Conservation (phyloP, 1,140 invertebrate genomes). For the Dermatophagoides farinae region DNA sequence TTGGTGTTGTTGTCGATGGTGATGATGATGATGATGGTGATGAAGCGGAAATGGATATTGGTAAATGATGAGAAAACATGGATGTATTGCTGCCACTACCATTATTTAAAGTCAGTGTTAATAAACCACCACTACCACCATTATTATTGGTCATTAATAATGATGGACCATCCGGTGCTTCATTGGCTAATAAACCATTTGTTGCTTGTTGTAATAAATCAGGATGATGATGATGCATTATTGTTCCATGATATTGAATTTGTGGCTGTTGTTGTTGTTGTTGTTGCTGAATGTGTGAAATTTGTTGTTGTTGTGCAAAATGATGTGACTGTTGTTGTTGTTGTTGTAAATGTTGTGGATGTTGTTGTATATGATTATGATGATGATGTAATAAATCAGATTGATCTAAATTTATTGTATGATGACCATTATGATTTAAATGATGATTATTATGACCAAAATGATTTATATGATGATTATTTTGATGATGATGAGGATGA, state of each 20-base stretch:
- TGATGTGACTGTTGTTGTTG: too few species aligned
- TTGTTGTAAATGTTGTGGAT: neutral
- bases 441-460: too few species aligned
- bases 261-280: neutral
- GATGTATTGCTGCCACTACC: neutral
- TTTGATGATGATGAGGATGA: too few species aligned
- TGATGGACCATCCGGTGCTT: neutral
- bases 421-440: too few species aligned
- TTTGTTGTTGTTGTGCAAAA: neutral
- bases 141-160: neutral
- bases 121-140: neutral
- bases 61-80: neutral
- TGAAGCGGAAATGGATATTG: too few species aligned
- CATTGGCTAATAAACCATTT: neutral
- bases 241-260: neutral
- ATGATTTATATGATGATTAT: too few species aligned
- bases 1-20: neutral
- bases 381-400: too few species aligned
- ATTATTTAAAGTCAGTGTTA: neutral
- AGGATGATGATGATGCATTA: neutral
- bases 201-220: slow-evolving; percentile 2
- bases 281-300: neutral
- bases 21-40: too few species aligned
- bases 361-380: neutral
- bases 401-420: too few species aligned